These are phyloP conservation scores for Emys orbicularis DNA, from an alignment of 2,797 vertebrate species.

Conservation along the genomic window DNA sequence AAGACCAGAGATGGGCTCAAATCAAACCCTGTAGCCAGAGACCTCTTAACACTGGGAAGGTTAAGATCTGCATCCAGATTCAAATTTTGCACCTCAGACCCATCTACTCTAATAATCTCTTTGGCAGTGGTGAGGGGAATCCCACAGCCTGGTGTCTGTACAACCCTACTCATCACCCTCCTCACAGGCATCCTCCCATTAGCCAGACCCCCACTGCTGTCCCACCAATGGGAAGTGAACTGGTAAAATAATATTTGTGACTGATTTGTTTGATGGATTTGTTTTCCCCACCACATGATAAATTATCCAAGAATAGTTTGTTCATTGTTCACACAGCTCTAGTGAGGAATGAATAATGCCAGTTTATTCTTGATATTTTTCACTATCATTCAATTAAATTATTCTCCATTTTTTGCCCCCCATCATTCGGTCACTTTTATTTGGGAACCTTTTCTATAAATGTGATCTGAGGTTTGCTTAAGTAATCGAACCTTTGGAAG, in stretches of 20 bases:
- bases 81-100: not conserved
- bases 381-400: not conserved
- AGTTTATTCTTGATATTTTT: not conserved
- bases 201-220: not conserved
- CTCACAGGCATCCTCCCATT: not conserved
- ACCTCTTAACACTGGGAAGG: not conserved
- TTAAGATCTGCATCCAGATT: rapidly evolving
- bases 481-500: not conserved
- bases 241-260: not conserved
- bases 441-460: not conserved
- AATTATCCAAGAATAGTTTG: not conserved
- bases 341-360: not conserved
- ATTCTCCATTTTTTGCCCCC: not conserved
- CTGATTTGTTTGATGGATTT: not conserved
- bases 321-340: not conserved
- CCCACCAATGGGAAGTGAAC: not conserved
- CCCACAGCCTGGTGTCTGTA: not conserved
- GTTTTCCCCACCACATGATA: not conserved
- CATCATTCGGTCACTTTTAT: not conserved
- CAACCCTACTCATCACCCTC: not conserved
- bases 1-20: not conserved
- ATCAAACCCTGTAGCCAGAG: not conserved
- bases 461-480: not conserved
- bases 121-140: not conserved
- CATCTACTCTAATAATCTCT: not conserved